phyloP scores from a whole-genome alignment of 1,140 invertebrate species.

The Drosophila athabasca region DNA sequence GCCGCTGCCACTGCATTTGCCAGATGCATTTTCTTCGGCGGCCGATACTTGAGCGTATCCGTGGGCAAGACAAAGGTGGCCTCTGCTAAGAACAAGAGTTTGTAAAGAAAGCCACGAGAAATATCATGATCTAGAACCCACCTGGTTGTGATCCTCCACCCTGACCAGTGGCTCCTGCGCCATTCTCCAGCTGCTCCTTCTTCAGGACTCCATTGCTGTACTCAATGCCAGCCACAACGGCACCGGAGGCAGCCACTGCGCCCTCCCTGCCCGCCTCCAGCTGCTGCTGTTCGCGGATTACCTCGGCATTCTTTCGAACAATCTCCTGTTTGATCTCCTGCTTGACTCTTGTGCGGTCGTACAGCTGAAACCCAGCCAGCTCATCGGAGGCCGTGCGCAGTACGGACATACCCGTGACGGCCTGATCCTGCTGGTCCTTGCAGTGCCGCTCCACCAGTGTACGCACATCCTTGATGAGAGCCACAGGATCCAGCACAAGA shows the following conservation, averaged over 20 bases:
- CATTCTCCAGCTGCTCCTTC: constrained; percentile 74
- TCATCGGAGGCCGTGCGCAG: constrained; percentile 82
- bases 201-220: constrained; percentile 69
- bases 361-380: constrained; percentile 52
- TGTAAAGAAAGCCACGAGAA: not conserved
- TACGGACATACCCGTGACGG: constrained; percentile 92
- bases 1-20: constrained; percentile 78
- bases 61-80: constrained; percentile 78
- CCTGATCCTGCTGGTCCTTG: constrained; percentile 92
- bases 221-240: constrained; percentile 48
- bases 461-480: constrained; percentile 94
- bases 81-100: constrained; percentile 27
- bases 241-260: constrained; percentile 58
- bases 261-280: constrained; percentile 58
- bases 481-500: constrained; percentile 94
- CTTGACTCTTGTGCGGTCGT: constrained; percentile 73
- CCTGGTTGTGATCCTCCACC: constrained; percentile 46
- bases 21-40: constrained; percentile 80
- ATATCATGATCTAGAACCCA: constrained; percentile 9
- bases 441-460: constrained; percentile 94
- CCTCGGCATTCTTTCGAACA: constrained; percentile 73
- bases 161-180: constrained; percentile 14
- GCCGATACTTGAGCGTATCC: constrained; percentile 77
- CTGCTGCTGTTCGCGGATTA: constrained; percentile 77
- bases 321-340: constrained; percentile 82